Percentiles rank a stretch among this genome's conserved stretches.
Conservation (phyloP, 2,888 invertebrate genomes). For the Phortica okadai region DNA sequence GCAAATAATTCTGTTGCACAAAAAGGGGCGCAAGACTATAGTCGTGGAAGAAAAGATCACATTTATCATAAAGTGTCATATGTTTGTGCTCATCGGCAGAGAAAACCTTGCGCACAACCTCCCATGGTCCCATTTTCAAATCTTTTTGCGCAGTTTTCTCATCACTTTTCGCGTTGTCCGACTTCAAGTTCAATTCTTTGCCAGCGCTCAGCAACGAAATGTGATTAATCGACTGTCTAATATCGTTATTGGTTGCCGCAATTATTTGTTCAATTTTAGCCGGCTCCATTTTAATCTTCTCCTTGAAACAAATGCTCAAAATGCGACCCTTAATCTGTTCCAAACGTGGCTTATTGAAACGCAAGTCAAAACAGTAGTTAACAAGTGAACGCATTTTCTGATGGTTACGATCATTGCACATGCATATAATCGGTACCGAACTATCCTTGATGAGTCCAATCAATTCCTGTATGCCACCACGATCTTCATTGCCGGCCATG, state of each 20-base stretch:
- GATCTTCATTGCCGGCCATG: slow-evolving; percentile 99
- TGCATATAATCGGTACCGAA: slow-evolving; percentile 94
- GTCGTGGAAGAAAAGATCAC: slow-evolving; percentile 96
- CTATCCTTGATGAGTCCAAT: slow-evolving; percentile 92
- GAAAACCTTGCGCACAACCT: slow-evolving; percentile 93
- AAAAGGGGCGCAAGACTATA: slow-evolving; percentile 97
- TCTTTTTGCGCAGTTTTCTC: slow-evolving; percentile 86
- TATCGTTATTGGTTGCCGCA: slow-evolving; percentile 91
- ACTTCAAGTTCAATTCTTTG: slow-evolving; percentile 76
- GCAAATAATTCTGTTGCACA: slow-evolving; percentile 97
- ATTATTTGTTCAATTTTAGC: slow-evolving; percentile 91
- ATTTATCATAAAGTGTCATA: slow-evolving; percentile 88
- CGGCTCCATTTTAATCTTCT: slow-evolving; percentile 87
- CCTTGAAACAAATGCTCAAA: slow-evolving; percentile 94
- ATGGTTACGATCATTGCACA: slow-evolving; percentile 97
- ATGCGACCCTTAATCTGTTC: slow-evolving; percentile 95
- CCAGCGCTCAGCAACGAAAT: slow-evolving; percentile 87
- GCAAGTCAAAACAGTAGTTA: slow-evolving; percentile 95
- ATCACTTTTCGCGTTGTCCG: slow-evolving; percentile 78
- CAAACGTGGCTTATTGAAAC: slow-evolving; percentile 88
- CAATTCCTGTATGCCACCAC: slow-evolving; percentile 97
- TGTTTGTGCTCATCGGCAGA: slow-evolving; percentile 85
- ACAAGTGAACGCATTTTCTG: slow-evolving; percentile 94
- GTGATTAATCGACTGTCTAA: slow-evolving; percentile 94
- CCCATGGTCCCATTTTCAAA: slow-evolving; percentile 94